Conservation (phyloP, 2,113 vertebrate species). For the Axis porcinus region DNA sequence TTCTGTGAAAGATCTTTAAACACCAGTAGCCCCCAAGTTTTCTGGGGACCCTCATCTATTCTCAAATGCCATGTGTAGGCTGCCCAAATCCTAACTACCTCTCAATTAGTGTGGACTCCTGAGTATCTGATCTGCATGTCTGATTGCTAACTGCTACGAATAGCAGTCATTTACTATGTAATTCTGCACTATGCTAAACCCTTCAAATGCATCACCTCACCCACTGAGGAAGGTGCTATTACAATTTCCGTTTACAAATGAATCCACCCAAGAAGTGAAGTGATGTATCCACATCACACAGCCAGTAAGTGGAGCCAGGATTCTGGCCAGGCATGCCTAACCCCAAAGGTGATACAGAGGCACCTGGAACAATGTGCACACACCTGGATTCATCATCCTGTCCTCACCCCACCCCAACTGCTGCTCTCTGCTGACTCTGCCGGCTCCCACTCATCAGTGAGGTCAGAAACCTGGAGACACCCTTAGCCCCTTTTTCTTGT, state of each 20-base stretch:
- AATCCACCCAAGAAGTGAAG: neutral
- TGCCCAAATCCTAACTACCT: neutral
- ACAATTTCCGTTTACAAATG: neutral
- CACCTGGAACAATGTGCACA: neutral
- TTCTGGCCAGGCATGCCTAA: neutral
- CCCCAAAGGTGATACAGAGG: neutral
- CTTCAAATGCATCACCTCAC: neutral
- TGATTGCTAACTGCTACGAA: neutral
- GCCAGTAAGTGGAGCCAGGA: neutral
- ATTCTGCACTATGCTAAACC: neutral
- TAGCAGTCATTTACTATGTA: neutral
- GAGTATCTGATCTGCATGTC: neutral
- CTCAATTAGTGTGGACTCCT: neutral
- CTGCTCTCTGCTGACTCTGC: neutral
- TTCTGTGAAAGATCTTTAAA: slow-evolving; percentile 12
- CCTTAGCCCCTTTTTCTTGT: neutral
- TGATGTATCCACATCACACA: neutral
- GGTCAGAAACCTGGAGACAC: neutral
- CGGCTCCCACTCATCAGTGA: neutral
- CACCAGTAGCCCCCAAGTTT: neutral
- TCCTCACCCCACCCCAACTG: neutral
- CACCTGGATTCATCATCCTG: neutral
- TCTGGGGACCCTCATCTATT: neutral
- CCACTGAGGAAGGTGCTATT: neutral
- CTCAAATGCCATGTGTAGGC: neutral